phyloP scores from a whole-genome alignment of 2,888 invertebrate genomes.

The Zaprionus bogoriensis region DNA sequence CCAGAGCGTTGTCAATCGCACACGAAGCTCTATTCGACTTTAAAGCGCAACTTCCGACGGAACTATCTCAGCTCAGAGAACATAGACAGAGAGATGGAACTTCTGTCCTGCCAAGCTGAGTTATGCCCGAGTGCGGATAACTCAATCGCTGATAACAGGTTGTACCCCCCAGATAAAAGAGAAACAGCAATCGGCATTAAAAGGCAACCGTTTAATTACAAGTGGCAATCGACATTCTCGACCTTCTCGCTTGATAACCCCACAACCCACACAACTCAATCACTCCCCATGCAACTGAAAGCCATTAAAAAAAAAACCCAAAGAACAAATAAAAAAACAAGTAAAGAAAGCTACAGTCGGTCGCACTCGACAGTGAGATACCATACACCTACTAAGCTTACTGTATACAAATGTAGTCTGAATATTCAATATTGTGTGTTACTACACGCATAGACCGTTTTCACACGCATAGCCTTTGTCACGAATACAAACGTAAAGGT shows the following conservation, averaged over 20 bases:
- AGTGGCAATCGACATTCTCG: constrained; percentile 60
- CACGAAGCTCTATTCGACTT: neutral
- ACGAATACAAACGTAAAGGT: too few species aligned
- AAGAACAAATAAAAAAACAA: constrained; percentile 4
- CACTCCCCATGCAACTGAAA: neutral
- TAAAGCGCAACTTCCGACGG: neutral
- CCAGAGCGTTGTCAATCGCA: neutral
- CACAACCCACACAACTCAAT: constrained; percentile 2
- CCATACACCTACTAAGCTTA: too few species aligned
- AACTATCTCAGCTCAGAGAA: neutral
- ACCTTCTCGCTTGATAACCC: too few species aligned
- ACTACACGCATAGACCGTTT: too few species aligned
- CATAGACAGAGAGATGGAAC: too few species aligned
- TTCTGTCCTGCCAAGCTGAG: too few species aligned
- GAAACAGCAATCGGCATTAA: constrained; percentile 43
- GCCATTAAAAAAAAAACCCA: constrained; percentile 16
- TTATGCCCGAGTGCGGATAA: constrained; percentile 11
- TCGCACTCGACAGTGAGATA: too few species aligned
- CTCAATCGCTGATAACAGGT: constrained; percentile 5
- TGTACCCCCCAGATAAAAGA: constrained; percentile 12
- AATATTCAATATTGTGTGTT: too few species aligned
- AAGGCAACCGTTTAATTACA: constrained; percentile 64
- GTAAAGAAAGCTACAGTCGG: too few species aligned
- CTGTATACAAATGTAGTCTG: too few species aligned
- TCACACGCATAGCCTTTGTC: too few species aligned